phyloP scores from a whole-genome alignment of 2,888 invertebrate species.

The Alviniconcha strummeri region DNA sequence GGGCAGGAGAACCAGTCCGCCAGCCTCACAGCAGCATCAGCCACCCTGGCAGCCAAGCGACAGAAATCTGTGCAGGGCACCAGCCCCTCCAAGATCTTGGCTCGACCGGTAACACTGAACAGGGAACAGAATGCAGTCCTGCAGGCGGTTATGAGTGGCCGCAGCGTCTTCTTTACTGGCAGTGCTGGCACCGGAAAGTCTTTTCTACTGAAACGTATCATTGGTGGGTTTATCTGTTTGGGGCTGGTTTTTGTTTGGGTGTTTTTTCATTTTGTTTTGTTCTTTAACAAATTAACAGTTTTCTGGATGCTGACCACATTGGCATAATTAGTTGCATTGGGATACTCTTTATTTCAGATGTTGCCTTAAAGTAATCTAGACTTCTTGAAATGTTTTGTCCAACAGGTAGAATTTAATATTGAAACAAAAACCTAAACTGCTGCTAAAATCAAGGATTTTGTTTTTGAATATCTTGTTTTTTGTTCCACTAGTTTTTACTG shows the following conservation, averaged over 20 bases:
- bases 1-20: constrained; percentile 32
- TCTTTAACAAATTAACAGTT: no score
- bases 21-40: constrained; percentile 49
- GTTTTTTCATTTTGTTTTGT: no score
- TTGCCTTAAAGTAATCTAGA: no score
- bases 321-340: no score
- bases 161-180: constrained; percentile 87
- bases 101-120: constrained; percentile 56
- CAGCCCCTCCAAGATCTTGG: constrained; percentile 43
- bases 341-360: no score
- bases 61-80: constrained; percentile 33
- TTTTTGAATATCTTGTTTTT: background rate
- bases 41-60: constrained; percentile 35
- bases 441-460: background rate
- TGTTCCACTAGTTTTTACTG: no score
- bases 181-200: constrained; percentile 97
- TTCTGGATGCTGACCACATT: no score
- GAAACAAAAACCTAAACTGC: background rate
- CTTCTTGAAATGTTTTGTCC: background rate
- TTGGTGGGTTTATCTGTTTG: constrained; percentile 76
- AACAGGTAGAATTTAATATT: background rate
- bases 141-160: constrained; percentile 84
- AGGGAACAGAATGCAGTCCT: constrained; percentile 81
- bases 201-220: constrained; percentile 87
- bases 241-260: no score